phyloP scores from a whole-genome alignment of 2,113 vertebrate species.

The Herpetotheres cachinnans region DNA sequence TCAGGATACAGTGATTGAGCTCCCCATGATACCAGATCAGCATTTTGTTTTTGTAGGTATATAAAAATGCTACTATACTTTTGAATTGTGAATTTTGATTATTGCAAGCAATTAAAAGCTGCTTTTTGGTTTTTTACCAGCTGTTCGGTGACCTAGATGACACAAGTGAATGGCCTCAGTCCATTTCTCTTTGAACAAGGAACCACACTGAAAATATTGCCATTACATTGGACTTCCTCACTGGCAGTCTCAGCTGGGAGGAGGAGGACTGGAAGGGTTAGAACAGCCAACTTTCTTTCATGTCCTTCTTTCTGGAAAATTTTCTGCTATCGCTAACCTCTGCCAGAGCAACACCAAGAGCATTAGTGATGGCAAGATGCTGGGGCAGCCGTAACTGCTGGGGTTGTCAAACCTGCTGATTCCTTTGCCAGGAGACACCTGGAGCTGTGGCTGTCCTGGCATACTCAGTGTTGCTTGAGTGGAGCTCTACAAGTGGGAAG shows the following conservation, averaged over 20 bases:
- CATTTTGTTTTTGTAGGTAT: background rate
- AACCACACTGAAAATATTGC: background rate
- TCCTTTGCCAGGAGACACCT: background rate
- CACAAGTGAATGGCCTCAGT: background rate
- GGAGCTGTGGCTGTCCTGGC: background rate
- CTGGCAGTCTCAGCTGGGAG: background rate
- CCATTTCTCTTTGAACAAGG: background rate
- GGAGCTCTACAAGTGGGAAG: background rate
- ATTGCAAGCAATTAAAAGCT: background rate
- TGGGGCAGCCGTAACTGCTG: background rate
- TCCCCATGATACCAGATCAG: background rate
- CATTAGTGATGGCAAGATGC: background rate
- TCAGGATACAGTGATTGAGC: background rate
- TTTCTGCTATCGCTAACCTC: background rate
- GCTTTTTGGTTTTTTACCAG: background rate
- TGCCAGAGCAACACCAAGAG: background rate
- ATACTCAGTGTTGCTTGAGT: background rate
- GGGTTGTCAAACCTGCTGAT: background rate
- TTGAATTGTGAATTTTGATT: background rate
- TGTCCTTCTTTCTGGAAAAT: slow-evolving; percentile 14
- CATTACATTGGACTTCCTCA: background rate
- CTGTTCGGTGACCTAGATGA: background rate
- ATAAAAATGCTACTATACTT: background rate
- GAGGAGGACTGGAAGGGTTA: background rate
- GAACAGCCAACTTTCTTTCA: slow-evolving; percentile 17